Base-by-base conservation (phyloP, 1,140 invertebrate genomes). In the Drosophila elegans region DNA sequence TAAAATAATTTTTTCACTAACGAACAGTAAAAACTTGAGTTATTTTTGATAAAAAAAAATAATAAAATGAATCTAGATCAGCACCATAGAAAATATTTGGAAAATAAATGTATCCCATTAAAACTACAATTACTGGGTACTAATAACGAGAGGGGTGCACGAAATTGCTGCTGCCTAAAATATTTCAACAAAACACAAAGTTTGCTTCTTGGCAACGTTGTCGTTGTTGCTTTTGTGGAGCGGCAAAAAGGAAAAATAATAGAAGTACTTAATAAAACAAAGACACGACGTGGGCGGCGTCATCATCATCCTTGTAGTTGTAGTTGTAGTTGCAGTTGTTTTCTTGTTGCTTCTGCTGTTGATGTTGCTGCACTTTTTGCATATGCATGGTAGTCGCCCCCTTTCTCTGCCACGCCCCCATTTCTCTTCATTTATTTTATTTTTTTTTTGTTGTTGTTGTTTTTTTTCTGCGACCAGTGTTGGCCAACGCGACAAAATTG, bases 261-360 rank as follows among this genome's bases (percentile, higher is more conserved):
- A 82, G 75, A 79, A 83, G 83, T 83, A 76, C 83, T 86, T 79
- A 88, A 88, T 88, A 77, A 83, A 88, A 88, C 79, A 86, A 86
- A 88, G 84, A 77, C 79, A 82, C 54, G 45, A 42, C 42, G 83
- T 76, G 66, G 82, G 74, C 69, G 82, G 45, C 61, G 49, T 46
- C 56, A 57, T 63, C 67, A 57, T 63, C 62, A 62, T 62, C 34
- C 46, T 73, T 39, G 36, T 48, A 36, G 25, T 73, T 45, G 36
- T 48, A 36, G 25, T 73, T 45, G 42, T 38, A 21, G 27, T 41
- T 57, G 36, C 32, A 44, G 32, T 54, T 42, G 39, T 48, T 49
- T 32, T 2, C 13, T 62, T 12, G 13, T 42, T 21, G 16, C 34
- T 41, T 13, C 59, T 38, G 29, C 41, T 13, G 53, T 44, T 39